A percentile compares a stretch with the other conserved stretches of the same genome.
Evolutionary conservation across 2,888 invertebrate genomes (phyloP).

Genomic region (Nemotelus nigrinus): DNA sequence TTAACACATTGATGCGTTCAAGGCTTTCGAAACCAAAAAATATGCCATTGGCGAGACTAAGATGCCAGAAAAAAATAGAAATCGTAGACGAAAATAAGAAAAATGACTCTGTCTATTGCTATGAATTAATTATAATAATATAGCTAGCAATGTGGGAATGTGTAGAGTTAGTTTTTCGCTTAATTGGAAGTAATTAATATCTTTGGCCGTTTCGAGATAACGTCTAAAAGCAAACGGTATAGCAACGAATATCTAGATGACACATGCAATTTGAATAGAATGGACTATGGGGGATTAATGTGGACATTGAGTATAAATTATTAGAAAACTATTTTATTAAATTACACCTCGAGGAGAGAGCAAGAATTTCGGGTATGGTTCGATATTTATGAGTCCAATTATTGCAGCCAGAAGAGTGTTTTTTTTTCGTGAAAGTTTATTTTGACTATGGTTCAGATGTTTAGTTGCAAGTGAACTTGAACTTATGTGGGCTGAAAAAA

Average conservation of each 20-base stretch:
- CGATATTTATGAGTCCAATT: conserved; percentile 23
- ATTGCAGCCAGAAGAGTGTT: not conserved
- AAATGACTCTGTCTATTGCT: not conserved
- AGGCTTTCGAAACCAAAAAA: not conserved
- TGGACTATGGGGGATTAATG: not conserved
- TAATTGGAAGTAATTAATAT: conserved; percentile 41
- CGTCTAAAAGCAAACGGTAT: not conserved
- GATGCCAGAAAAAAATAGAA: too few species aligned
- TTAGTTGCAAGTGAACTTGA: too few species aligned
- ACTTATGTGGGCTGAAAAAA: too few species aligned
- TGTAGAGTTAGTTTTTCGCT: not conserved
- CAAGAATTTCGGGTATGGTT: conserved; percentile 12
- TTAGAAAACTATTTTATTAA: conserved; percentile 16
- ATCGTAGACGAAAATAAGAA: not conserved
- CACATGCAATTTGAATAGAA: too few species aligned
- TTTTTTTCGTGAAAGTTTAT: too few species aligned
- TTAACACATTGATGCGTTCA: conserved; percentile 33
- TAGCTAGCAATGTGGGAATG: conserved; percentile 22
- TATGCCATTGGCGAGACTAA: too few species aligned
- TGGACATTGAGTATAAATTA: conserved; percentile 22
- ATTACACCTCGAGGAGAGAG: conserved; percentile 9
- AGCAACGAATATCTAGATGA: not conserved
- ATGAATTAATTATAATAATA: conserved; percentile 35
- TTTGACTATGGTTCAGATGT: too few species aligned
- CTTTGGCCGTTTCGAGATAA: conserved; percentile 21